Evolutionary conservation across 2,797 vertebrate species (phyloP), one percentile per base, ranked within the genome.

Genomic region (Pempheris klunzingeri): DNA sequence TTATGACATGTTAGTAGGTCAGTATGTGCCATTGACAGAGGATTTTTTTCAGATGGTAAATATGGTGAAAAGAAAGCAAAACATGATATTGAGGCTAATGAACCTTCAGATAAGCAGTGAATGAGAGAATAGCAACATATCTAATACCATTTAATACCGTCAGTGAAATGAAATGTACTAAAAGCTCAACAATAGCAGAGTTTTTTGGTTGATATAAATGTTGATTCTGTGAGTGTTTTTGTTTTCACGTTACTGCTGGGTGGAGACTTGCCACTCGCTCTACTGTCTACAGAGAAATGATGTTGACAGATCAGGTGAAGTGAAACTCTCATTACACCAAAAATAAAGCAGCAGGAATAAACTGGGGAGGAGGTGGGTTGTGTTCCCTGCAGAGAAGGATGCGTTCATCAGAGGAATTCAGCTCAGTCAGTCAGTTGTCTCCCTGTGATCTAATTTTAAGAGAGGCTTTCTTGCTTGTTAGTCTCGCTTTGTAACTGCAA

Each of bases 271-370:
- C 44, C 50, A 26, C 49, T 46, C 26, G 32, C 73, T 71, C 30
- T 18, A n/a, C 43, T 38, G 64, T 74, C 82, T 69, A 1, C 43
- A 47, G 58, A 74, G 71, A 63, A 39, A 77, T 55, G 49, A 76
- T 17, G 61, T 50, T 76, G 76, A 82, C 76, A 55, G 69, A 80
- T 71, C 65, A 83, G 67, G 46, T 65, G 78, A 73, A 67, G 73
- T 68, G 58, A 84, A 83, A 77, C 75, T 73, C 57, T 78, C 17
- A 68, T 83, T 81, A 83, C 34, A 79, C 59, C 46, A 61, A 44
- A 61, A 61, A 73, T 28, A 44, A 60, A 7, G 46, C 81, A 14
- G 55, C 69, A 58, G 72, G 67, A 62, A 74, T 10, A 77, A 55
- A 61, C 44, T 64, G 60, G 66, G 43, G 71, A 62, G 46, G 50